Conservation (phyloP, 2,797 vertebrate genomes). For the Lithobates pipiens region DNA sequence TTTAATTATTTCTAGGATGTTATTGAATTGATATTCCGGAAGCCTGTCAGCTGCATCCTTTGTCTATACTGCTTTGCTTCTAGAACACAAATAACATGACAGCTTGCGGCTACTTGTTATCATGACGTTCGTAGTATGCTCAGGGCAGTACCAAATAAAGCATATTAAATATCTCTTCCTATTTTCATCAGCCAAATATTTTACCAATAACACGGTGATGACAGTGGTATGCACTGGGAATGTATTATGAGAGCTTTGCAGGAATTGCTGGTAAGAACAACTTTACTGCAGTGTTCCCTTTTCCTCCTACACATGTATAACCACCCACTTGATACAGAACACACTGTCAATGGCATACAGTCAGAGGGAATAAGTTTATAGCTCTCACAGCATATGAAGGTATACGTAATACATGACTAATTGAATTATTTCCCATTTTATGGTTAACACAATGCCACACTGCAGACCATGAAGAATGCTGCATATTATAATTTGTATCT, state of each 20-base stretch:
- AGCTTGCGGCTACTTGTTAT: slow-evolving; percentile 72
- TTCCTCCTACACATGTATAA: slow-evolving; percentile 57
- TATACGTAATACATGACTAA: not conserved
- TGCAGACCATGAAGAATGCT: not conserved
- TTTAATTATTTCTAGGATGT: slow-evolving; percentile 62
- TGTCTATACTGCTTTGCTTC: slow-evolving; percentile 67
- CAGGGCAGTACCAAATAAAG: slow-evolving; percentile 71
- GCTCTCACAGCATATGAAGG: not conserved
- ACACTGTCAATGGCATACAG: slow-evolving; percentile 24
- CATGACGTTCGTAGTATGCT: slow-evolving; percentile 69
- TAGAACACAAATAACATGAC: slow-evolving; percentile 72
- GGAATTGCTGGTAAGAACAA: slow-evolving; percentile 40
- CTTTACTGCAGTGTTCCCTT: slow-evolving; percentile 65
- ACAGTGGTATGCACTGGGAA: slow-evolving; percentile 56
- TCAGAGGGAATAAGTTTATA: slow-evolving; percentile 7
- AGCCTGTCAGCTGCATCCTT: slow-evolving; percentile 71
- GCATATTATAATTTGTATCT: not conserved
- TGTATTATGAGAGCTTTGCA: slow-evolving; percentile 33
- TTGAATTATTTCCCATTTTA: slow-evolving; percentile 3
- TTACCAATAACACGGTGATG: slow-evolving; percentile 69
- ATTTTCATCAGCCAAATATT: slow-evolving; percentile 73
- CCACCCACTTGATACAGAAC: slow-evolving; percentile 53
- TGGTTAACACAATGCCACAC: not conserved
- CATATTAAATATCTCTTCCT: slow-evolving; percentile 69
- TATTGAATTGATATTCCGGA: slow-evolving; percentile 69